Evolutionary conservation across 2,888 invertebrate genomes (phyloP).

Genomic region (Poecilus cupreus): DNA sequence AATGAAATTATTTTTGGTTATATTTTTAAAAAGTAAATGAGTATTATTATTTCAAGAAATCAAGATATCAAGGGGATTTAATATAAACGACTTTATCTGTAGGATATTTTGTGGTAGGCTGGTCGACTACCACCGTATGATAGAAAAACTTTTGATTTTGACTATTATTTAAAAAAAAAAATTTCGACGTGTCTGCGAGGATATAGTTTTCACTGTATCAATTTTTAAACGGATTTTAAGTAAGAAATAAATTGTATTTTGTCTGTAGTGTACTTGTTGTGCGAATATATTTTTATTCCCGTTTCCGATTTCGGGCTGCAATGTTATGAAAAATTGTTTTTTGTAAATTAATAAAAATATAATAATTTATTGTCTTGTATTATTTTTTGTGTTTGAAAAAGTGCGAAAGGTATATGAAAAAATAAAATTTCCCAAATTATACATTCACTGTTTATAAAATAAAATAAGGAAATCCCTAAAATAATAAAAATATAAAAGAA

Average conservation of each 20-base stretch:
- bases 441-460: constrained; percentile 11
- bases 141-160: constrained; percentile 46
- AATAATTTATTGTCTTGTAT: background rate
- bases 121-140: constrained; percentile 66
- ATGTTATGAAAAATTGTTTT: background rate
- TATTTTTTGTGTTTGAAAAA: background rate
- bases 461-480: constrained; percentile 19
- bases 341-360: background rate
- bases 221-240: constrained; percentile 1
- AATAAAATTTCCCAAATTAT: constrained; percentile 4
- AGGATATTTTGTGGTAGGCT: constrained; percentile 66
- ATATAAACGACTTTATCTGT: constrained; percentile 59
- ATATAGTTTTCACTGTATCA: constrained; percentile 27
- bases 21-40: constrained; percentile 48
- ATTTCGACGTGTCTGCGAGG: constrained; percentile 32
- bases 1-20: constrained; percentile 5
- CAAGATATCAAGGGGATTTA: constrained; percentile 64
- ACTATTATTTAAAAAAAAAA: constrained; percentile 17
- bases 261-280: constrained; percentile 9
- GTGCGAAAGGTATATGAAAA: background rate
- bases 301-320: background rate
- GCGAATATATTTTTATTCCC: background rate
- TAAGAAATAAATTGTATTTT: constrained; percentile 33
- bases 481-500: constrained; percentile 21
- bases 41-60: constrained; percentile 60